phyloP scores from a whole-genome alignment of 1,140 invertebrate species.

The Phthorimaea operculella region DNA sequence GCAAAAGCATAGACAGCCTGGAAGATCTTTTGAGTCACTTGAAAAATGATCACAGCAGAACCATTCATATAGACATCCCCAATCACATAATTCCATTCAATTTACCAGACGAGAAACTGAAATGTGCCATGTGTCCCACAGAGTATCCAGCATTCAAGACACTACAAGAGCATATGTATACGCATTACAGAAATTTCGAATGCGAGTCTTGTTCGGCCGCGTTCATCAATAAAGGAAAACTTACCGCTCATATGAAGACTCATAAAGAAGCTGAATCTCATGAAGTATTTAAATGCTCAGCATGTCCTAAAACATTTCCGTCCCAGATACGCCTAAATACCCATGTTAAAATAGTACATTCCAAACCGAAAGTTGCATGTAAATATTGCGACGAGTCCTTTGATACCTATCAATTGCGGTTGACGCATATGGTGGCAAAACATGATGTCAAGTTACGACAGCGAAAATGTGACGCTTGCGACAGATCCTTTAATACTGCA shows the following conservation, averaged over 20 bases:
- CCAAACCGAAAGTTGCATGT: slow-evolving; percentile 2
- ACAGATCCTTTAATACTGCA: slow-evolving; percentile 14
- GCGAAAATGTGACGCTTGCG: slow-evolving; percentile 27
- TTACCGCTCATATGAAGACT: slow-evolving; percentile 52
- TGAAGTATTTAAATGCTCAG: slow-evolving; percentile 38
- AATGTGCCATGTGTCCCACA: slow-evolving; percentile 70
- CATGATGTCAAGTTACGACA: slow-evolving; percentile 24
- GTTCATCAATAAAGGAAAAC: slow-evolving; percentile 56
- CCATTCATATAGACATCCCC: slow-evolving; percentile 28
- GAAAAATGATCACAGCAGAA: slow-evolving; percentile 27
- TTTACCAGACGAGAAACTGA: slow-evolving; percentile 24
- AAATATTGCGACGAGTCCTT: slow-evolving; percentile 18
- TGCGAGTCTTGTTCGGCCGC: slow-evolving; percentile 73
- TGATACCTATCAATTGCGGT: not conserved
- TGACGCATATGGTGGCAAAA: not conserved
- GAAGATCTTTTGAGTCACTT: slow-evolving; percentile 29
- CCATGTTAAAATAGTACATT: slow-evolving; percentile 1
- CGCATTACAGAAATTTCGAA: slow-evolving; percentile 19
- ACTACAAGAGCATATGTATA: slow-evolving; percentile 49
- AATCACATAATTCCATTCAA: slow-evolving; percentile 42
- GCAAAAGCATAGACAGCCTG: slow-evolving; percentile 12
- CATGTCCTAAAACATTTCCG: slow-evolving; percentile 7
- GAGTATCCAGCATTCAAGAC: slow-evolving; percentile 62
- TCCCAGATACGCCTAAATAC: not conserved
- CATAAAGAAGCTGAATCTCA: slow-evolving; percentile 60